Conservation (phyloP, 1,140 invertebrate genomes). For the Drosophila lacteicornis region DNA sequence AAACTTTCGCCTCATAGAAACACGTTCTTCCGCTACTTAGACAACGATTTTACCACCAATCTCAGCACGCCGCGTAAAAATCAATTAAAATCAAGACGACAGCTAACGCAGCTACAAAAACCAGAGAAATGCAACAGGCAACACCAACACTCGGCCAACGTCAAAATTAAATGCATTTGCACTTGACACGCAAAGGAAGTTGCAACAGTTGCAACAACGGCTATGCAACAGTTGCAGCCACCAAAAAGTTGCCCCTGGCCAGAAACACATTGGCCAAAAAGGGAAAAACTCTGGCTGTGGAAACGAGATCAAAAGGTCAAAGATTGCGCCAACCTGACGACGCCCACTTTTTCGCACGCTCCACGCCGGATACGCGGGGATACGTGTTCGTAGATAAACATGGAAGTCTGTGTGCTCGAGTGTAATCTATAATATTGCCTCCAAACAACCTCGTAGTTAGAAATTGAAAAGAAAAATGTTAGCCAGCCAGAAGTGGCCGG, state of each 20-base stretch:
- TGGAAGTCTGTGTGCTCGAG: conserved; percentile 27
- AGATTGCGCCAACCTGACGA: conserved; percentile 75
- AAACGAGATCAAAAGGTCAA: conserved; percentile 82
- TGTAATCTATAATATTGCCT: conserved; percentile 66
- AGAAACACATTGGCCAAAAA: conserved; percentile 21
- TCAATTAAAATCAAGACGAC: conserved; percentile 82
- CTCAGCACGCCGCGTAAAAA: conserved; percentile 59
- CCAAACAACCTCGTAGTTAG: conserved; percentile 25
- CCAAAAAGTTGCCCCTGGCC: conserved; percentile 51
- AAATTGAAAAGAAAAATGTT: conserved; percentile 70
- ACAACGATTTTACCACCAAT: conserved; percentile 59
- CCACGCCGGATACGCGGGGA: conserved; percentile 63
- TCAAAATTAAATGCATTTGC: conserved; percentile 80
- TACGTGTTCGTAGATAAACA: conserved; percentile 63
- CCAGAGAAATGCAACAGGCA: conserved; percentile 5
- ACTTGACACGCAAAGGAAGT: conserved; percentile 83
- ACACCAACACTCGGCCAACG: conserved; percentile 67
- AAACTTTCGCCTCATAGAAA: conserved; percentile 58
- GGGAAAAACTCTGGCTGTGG: conserved; percentile 31
- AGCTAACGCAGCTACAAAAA: conserved; percentile 46
- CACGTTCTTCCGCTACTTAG: conserved; percentile 41
- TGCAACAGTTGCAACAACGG: conserved; percentile 53
- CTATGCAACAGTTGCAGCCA: conserved; percentile 44
- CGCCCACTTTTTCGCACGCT: conserved; percentile 83
- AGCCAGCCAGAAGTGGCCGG: conserved; percentile 25